Base-by-base conservation (phyloP, 2,888 invertebrate genomes). In the Eupelmus urozonus region DNA sequence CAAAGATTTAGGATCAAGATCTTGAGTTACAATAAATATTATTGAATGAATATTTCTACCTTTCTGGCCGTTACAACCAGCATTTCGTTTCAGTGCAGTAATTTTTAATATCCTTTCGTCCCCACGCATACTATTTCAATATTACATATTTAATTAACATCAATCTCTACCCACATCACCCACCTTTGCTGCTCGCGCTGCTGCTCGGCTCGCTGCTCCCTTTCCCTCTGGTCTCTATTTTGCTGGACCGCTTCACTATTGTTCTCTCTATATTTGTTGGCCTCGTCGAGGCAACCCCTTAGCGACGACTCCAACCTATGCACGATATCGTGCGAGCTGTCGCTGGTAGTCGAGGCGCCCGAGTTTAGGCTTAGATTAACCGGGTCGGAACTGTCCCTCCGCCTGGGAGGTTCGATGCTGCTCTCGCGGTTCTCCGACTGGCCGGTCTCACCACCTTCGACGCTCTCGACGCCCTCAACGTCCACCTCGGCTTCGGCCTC, bases 371-470 rank as follows among this genome's bases (percentile, higher is more conserved):
- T 96, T 83, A 96, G 91, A 90, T 96, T 96, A 66, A 96, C 96
- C 49, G 96, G 96, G 88, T 95, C 95, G 0, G 95, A 94, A 66
- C 95, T 95, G 89, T 93, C 94, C 90, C 94, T 93, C 87, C 94
- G 91, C 84, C 94, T 91, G 67, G 92, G 92, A 49, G 93, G 91
- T 76, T 92, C 90, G 81, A 87, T 87, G 80, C 87, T 90, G 82
- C 87, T 87, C 81, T 90, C 89, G 51, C 86, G 85, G 82, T 87
- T 89, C 49, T 88, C 87, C 84, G 82, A 88, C 69, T 83, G 83
- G 40, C 81, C 82, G 23, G 90, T 88, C 79, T 91, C 91, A 70
- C 91, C 91, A 70, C 91, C 90, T 83, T 91, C 91, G 34, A 88
- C 87, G 27, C 90, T 89, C 80, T 91, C 92, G 73, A 90, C 89